Percentiles rank a stretch among this genome's conserved stretches.
These are phyloP conservation scores for Nomada ruficornis DNA, from an alignment of 2,888 invertebrate genomes.

Conservation along the genomic window DNA sequence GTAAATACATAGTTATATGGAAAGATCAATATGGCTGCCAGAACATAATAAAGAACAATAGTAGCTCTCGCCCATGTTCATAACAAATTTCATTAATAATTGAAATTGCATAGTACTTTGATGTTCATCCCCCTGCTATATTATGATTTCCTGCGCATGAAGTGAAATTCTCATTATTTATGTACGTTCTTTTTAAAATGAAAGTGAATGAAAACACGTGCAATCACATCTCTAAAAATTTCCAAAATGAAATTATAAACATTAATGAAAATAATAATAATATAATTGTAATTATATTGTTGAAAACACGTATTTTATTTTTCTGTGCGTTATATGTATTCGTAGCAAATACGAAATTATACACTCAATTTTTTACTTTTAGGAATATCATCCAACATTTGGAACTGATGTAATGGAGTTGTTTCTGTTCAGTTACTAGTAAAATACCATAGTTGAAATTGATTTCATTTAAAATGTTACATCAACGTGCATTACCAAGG, in stretches of 20 bases:
- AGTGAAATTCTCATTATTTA: not conserved
- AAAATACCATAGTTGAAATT: not conserved
- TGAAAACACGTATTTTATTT: too few relatives aligned
- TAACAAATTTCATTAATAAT: not conserved
- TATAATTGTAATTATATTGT: too few relatives aligned
- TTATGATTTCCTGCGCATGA: not conserved
- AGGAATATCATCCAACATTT: not conserved
- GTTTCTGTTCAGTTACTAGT: not conserved
- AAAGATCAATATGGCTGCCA: constrained; percentile 27
- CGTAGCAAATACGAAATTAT: too few relatives aligned
- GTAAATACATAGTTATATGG: not conserved
- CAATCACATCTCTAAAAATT: too few relatives aligned
- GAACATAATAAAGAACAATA: constrained; percentile 28
- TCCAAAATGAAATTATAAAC: too few relatives aligned
- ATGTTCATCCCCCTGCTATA: not conserved
- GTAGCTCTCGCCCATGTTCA: not conserved
- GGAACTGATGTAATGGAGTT: not conserved
- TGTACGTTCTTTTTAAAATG: too few relatives aligned
- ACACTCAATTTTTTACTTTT: too few relatives aligned
- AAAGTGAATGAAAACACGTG: too few relatives aligned
- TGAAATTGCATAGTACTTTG: not conserved
- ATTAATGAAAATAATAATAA: too few relatives aligned
- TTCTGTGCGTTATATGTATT: too few relatives aligned
- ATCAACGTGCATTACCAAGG: constrained; percentile 8
- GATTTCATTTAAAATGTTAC: constrained; percentile 41